Evolutionary conservation across 53 echinoderm and acorn worm genomes (phyloP), one percentile per base, ranked within the genome.

Genomic region (Crossaster papposus): DNA sequence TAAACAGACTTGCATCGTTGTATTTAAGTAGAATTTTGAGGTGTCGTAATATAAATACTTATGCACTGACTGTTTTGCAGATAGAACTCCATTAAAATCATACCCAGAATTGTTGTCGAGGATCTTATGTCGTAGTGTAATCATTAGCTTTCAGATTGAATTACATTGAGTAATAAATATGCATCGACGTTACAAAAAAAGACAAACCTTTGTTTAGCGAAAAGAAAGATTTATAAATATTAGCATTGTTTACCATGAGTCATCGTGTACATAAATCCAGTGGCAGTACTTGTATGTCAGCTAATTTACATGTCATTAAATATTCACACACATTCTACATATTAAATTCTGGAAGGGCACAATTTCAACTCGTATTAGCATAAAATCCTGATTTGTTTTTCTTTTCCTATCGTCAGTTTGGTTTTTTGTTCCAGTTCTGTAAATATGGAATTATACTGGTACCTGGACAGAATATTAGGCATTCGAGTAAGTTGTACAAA

Each of bases 401-500:
- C 8, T 14, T n/a, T 75, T 76, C 24, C 44, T 5, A 44, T 44
- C 44, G 5, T 44, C 44, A 44, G 0, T 44, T 44, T 9, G 5
- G 9, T 22, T 63, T 81, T 35, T 51, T 70, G 73, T 85, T 74
- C 72, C 74, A 32, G 72, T 85, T 85, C 18, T 87, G 87, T 87
- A 77, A 87, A 87, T 87, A 87, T 76, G 15, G 75, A 76, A 75
- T 32, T 34, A 87, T 28, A n/a, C n/a, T n/a, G n/a, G n/a, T n/a
- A 53, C 85, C 20, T 73, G 80, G 51, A 55, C 77, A 87, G 58
- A 77, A 34, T 76, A 26, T 76, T 87, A 85, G 54, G 72, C 33
- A 87, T 11, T 75, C 17, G 64, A 75, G 87, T 76, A 35, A 29
- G 51, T 44, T 87, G 87, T 87, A 87, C 15, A 87, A 87, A 87